Evolutionary conservation across 2,113 vertebrate species (phyloP), one percentile per base, ranked within the genome.

Genomic region (Pterocles gutturalis): DNA sequence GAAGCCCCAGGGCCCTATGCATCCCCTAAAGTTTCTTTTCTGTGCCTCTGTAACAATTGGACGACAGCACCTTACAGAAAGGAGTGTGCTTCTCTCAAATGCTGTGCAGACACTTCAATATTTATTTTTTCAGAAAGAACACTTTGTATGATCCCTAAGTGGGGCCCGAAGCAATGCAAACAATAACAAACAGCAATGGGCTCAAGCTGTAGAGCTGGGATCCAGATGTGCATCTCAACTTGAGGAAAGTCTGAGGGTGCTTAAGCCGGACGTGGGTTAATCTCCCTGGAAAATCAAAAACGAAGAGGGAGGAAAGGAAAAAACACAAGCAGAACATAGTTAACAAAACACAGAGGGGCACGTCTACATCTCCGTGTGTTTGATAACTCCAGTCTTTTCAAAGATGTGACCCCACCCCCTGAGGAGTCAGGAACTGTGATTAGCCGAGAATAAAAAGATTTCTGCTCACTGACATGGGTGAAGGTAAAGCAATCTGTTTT

Each of bases 41-140:
- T n/a, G 7, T 66, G n/a, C 5, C 62, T 71, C 64, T 29, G 26
- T 25, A 91, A 36, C 0, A 0, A 71, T 12, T 29, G 55, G 33
- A 38, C 0, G 0, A 10, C 53, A 78, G 34, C 73, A 76, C 73
- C 12, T 93, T 79, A 29, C 46, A 79, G 79, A 61, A 61, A 85
- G 53, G 69, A 82, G 12, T 21, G 21, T 36, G 48, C 17, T 89
- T 87, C 87, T 62, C 55, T 72, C 58, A 70, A 78, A 92, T 46
- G 31, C 22, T 76, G 29, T 48, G 29, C 0, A 0, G 53, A 64
- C 33, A 55, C 64, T 55, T 73, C 46, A 57, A 28, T 88, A 66
- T 96, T 94, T 88, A 28, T 86, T 92, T 86, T 87, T 87, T 73
- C 60, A 1, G 2, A 81, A 87, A 91, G 85, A 97, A 95, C 95